These are phyloP conservation scores for Samia ricini DNA, from an alignment of 1,140 invertebrate species.

Conservation along the genomic window DNA sequence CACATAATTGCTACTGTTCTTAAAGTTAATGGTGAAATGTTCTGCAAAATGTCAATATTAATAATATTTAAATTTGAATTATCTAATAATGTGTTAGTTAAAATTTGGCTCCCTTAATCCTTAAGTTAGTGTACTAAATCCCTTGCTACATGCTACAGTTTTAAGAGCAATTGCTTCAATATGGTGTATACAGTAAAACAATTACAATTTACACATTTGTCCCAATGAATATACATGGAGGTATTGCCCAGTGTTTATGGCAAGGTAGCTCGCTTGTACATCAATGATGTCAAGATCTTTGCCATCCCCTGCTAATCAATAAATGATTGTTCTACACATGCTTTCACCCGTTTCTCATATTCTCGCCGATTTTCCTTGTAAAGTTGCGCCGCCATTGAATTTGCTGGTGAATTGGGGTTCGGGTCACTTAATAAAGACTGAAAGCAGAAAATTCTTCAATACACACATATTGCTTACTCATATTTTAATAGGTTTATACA, in stretches of 20 bases:
- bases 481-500: not conserved
- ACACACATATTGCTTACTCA: not conserved
- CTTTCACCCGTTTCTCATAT: conserved; percentile 98
- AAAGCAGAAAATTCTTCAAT: conserved; percentile 67
- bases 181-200: conserved; percentile 20
- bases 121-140: conserved; percentile 22
- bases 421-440: conserved; percentile 97
- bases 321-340: conserved; percentile 97
- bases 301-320: conserved; percentile 87
- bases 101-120: conserved; percentile 21
- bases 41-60: not conserved
- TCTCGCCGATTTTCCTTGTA: conserved; percentile 97
- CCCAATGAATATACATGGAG: conserved; percentile 60
- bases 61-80: not conserved
- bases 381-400: conserved; percentile 96
- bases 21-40: not conserved
- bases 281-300: conserved; percentile 37
- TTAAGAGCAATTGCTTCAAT: conserved; percentile 3
- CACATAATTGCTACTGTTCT: not conserved
- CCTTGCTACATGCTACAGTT: conserved; percentile 9
- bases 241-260: conserved; percentile 43
- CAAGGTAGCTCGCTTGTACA: conserved; percentile 37
- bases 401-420: conserved; percentile 97
- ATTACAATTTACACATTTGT: conserved; percentile 56
- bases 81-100: not conserved